Evolutionary conservation across 2,888 invertebrate genomes (phyloP).

Genomic region (Scaptomyza tumidula): DNA sequence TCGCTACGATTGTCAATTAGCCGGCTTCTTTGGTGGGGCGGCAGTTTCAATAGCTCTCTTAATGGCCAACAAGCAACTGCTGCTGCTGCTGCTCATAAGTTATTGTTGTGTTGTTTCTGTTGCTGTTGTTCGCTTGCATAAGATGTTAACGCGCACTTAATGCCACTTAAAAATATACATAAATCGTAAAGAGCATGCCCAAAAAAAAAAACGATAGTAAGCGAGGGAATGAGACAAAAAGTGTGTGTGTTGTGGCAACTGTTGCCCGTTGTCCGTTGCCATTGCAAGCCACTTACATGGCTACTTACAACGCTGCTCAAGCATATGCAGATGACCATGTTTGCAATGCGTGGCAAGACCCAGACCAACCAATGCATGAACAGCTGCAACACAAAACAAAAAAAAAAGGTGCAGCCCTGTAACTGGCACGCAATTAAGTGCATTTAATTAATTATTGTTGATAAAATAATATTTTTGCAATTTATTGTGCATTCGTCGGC

Average conservation of each 20-base stretch:
- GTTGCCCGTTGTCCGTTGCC: conserved; percentile 52
- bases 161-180: conserved; percentile 80
- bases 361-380: conserved; percentile 22
- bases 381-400: conserved; percentile 7
- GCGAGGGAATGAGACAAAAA: background rate
- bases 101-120: conserved; percentile 39
- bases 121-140: conserved; percentile 58
- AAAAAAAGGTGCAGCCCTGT: conserved; percentile 33
- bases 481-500: conserved; percentile 69
- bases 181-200: conserved; percentile 55
- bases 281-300: conserved; percentile 70
- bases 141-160: conserved; percentile 80
- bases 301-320: conserved; percentile 75
- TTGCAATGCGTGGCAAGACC: conserved; percentile 18
- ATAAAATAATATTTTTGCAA: conserved; percentile 81
- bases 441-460: conserved; percentile 81
- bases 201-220: conserved; percentile 2
- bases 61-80: conserved; percentile 47
- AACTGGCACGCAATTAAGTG: conserved; percentile 77
- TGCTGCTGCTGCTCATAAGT: conserved; percentile 41
- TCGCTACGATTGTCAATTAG: conserved; percentile 63
- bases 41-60: conserved; percentile 44
- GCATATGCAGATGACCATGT: conserved; percentile 74
- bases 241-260: conserved; percentile 35
- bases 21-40: conserved; percentile 52